These are phyloP conservation scores for Epinephelus malabaricus DNA, from an alignment of 2,797 vertebrate species.

Conservation along the genomic window DNA sequence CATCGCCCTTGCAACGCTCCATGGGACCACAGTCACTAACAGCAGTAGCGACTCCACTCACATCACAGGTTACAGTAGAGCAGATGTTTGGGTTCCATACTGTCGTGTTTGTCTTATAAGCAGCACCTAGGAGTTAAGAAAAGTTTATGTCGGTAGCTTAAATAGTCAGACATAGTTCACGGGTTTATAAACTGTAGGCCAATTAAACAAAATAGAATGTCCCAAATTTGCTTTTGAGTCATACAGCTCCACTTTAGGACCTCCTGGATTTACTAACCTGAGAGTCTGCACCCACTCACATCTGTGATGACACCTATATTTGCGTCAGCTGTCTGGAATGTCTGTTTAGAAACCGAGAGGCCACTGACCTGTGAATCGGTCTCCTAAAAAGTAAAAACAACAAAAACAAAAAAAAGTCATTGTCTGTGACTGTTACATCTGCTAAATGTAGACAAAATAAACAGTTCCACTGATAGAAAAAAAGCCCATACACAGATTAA, in stretches of 20 bases:
- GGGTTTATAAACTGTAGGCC: neutral
- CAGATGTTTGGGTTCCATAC: constrained; percentile 39
- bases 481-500: no score
- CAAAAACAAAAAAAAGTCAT: no score
- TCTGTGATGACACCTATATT: constrained; percentile 55
- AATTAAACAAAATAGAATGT: neutral
- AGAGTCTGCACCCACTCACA: constrained; percentile 61
- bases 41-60: constrained; percentile 20
- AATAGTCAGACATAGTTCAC: neutral
- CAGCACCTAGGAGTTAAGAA: constrained; percentile 25
- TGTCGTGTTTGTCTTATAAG: constrained; percentile 54
- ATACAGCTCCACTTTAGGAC: neutral
- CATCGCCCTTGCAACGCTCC: constrained; percentile 53
- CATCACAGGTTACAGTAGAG: constrained; percentile 54
- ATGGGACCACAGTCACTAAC: constrained; percentile 53
- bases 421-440: no score
- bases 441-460: no score
- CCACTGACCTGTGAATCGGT: constrained; percentile 56
- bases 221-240: neutral
- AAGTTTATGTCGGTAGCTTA: neutral
- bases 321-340: constrained; percentile 46
- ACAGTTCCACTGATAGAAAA: no score
- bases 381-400: constrained; percentile 39
- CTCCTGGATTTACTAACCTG: constrained; percentile 32
- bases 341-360: constrained; percentile 38